Evolutionary conservation across 2,797 vertebrate species (phyloP).

Genomic region (Peromyscus nudipes): DNA sequence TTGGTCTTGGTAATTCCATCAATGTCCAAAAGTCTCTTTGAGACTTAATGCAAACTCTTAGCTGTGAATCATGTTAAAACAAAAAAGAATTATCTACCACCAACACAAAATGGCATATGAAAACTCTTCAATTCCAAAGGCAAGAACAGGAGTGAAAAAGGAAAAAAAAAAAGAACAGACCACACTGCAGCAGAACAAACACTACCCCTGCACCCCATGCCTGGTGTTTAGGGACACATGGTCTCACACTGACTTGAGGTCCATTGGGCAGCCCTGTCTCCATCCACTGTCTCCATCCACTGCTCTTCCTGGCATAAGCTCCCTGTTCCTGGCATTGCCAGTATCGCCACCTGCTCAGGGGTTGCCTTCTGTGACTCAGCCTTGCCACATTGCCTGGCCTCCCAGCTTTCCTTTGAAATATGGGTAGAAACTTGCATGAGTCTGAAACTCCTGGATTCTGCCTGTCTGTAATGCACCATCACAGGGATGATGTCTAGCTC

Average conservation of each 20-base stretch:
- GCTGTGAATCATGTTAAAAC: background rate
- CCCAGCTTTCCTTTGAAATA: background rate
- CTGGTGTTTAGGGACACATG: background rate
- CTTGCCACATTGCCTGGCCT: background rate
- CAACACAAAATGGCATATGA: background rate
- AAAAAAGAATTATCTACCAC: background rate
- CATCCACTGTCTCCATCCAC: background rate
- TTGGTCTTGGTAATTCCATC: background rate
- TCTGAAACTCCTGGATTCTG: background rate
- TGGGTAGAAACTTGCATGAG: background rate
- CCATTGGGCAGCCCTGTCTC: background rate
- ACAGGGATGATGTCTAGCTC: background rate
- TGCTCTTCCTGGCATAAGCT: background rate
- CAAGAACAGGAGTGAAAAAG: background rate
- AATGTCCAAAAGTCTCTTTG: background rate
- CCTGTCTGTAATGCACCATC: background rate
- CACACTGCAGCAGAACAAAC: background rate
- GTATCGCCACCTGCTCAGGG: background rate
- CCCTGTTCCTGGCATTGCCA: background rate
- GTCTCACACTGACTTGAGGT: background rate
- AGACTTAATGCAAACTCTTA: background rate
- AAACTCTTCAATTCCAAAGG: background rate
- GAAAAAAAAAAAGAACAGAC: background rate
- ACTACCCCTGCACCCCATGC: background rate
- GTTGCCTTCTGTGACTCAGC: background rate